Base-by-base conservation (phyloP, 1,140 invertebrate species). In the Teleopsis dalmanni region DNA sequence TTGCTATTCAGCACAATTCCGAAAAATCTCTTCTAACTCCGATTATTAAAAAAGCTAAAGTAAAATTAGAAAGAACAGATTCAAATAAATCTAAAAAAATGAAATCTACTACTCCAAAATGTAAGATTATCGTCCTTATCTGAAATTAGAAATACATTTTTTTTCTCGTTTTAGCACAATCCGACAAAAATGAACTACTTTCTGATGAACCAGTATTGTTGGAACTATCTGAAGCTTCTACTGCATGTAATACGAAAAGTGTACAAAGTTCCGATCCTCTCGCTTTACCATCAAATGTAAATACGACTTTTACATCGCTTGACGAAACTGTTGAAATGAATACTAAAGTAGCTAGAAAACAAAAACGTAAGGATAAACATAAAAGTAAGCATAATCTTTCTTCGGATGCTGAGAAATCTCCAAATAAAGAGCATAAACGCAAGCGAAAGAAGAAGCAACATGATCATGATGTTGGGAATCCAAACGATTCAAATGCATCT, bases 401-500 rank as follows among this genome's bases (percentile, higher is more conserved):
- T 0, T 82, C 82, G 2, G 82, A 84, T 60, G 66, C 76, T 11
- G 69, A 78, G 47, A 74, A 75, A 7, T 76, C 74, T 2, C 73
- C 75, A 21, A 75, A 67, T 2, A 82, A 81, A 53, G 78, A 81
- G 23, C 81, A 84, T 51, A 84, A 85, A 63, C 75, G 81, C 10
- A 85, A 84, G 56, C 71, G 78, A 29, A 81, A 84, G 68, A 83
- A 86, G 73, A 86, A 85, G 66, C 82, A 78, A 48, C 73, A 84
- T 22, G 82, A 87, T 60, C 72, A 81, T 19, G 81, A 85, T 58
- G 64, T 79, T 34, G 81, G 83, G 52, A 77, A 75, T 67, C 75
- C 74, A 36, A 79, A 82, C 25, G 64, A 72, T 43, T 75, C 79
- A 59, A 36, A 76, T 61, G 72, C 72, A 65, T 53, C 59, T 33